A percentile compares a stretch with the other conserved stretches of the same genome.
Conservation (phyloP, 2,113 vertebrate species). For the Paramisgurnus dabryanus region DNA sequence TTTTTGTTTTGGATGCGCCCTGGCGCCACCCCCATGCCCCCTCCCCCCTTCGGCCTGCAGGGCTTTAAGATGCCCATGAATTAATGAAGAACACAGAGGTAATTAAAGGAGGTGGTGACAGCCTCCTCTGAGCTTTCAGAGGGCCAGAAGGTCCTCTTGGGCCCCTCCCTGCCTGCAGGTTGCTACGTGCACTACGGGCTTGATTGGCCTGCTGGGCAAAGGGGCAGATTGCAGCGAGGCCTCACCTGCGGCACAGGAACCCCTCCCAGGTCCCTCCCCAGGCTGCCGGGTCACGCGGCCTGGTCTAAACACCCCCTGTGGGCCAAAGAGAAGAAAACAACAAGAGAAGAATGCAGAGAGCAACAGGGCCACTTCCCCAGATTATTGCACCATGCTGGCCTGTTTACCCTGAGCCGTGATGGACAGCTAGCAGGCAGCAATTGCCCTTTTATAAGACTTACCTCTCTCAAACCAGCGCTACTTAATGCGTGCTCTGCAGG, state of each 20-base stretch:
- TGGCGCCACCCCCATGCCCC: constrained; percentile 25
- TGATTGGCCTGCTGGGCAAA: constrained; percentile 92
- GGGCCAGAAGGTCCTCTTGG: constrained; percentile 77
- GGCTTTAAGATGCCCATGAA: constrained; percentile 85
- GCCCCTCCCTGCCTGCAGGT: constrained; percentile 73
- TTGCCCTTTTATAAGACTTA: constrained; percentile 70
- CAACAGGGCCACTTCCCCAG: constrained; percentile 76
- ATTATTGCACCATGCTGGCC: constrained; percentile 76
- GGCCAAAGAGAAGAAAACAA: constrained; percentile 65
- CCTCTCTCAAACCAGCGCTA: constrained; percentile 55
- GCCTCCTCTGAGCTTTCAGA: constrained; percentile 90
- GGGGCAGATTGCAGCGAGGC: constrained; percentile 74
- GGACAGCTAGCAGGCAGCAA: constrained; percentile 70
- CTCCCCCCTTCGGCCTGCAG: constrained; percentile 71
- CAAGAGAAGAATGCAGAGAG: constrained; percentile 67
- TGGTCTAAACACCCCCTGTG: constrained; percentile 75
- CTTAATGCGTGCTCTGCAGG: constrained; percentile 6
- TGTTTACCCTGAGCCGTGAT: constrained; percentile 72
- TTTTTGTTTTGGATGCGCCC: constrained; percentile 61
- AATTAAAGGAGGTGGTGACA: constrained; percentile 89
- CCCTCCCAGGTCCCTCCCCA: constrained; percentile 78
- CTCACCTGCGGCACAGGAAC: constrained; percentile 88
- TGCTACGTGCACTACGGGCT: constrained; percentile 80
- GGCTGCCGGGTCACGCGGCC: constrained; percentile 78
- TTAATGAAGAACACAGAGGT: constrained; percentile 91